Conservation (phyloP, 2,888 invertebrate genomes). For the Monoplex corrugatus region DNA sequence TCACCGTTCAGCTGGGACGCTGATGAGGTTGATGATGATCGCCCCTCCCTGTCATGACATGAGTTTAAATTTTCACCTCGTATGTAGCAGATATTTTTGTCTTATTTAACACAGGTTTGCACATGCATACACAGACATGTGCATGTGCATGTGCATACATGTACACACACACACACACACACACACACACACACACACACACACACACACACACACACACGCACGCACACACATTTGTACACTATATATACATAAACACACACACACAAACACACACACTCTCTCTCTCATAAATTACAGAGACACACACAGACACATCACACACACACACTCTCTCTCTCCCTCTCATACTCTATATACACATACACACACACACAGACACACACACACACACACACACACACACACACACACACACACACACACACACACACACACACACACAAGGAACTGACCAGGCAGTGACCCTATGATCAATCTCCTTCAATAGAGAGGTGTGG, state of each 20-base stretch:
- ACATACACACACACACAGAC: neutral
- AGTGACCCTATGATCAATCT: conserved; percentile 89
- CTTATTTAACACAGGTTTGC: conserved; percentile 3
- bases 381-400: neutral
- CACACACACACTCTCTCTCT: too few relatives aligned
- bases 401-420: neutral
- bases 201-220: neutral
- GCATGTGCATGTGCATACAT: neutral
- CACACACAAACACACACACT: neutral
- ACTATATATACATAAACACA: too few relatives aligned
- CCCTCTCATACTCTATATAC: neutral
- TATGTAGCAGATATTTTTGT: too few relatives aligned
- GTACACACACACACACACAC: neutral
- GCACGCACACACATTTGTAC: too few relatives aligned
- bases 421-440: neutral
- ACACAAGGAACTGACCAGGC: conserved; percentile 83
- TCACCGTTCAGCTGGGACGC: conserved; percentile 81
- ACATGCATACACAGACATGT: too few relatives aligned
- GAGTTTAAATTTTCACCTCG: too few relatives aligned
- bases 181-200: neutral
- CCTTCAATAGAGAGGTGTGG: conserved; percentile 90
- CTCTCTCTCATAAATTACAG: too few relatives aligned
- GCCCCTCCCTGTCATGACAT: conserved; percentile 85
- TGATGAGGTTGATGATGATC: conserved; percentile 82
- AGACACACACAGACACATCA: neutral